phyloP scores from a whole-genome alignment of 1,140 invertebrate genomes.

The Mercenaria mercenaria region DNA sequence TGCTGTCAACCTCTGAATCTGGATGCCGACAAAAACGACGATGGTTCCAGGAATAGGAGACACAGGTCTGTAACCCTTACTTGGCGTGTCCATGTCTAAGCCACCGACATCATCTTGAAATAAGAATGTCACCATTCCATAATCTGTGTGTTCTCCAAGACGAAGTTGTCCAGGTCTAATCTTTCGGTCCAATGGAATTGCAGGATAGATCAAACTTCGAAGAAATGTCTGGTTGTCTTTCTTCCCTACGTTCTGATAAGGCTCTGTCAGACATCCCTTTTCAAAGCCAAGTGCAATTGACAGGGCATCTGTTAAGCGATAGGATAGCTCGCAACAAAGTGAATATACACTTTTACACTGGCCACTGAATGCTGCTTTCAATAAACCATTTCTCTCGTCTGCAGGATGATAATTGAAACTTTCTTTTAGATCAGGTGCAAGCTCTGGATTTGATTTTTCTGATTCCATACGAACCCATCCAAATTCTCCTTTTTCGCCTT shows the following conservation, averaged over 20 bases:
- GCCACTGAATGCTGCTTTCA: slow-evolving; percentile 18
- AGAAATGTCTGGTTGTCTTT: slow-evolving; percentile 20
- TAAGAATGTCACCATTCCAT: slow-evolving; percentile 91
- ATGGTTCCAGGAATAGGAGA: slow-evolving; percentile 58
- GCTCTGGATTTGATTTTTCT: slow-evolving; percentile 38
- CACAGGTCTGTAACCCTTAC: slow-evolving; percentile 55
- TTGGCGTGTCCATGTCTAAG: slow-evolving; percentile 80
- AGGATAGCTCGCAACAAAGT: slow-evolving; percentile 4
- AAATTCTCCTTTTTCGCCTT: slow-evolving; percentile 35
- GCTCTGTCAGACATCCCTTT: background rate
- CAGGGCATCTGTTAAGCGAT: slow-evolving; percentile 61
- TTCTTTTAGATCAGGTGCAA: slow-evolving; percentile 51
- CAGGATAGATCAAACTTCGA: slow-evolving; percentile 39
- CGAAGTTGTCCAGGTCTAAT: slow-evolving; percentile 87
- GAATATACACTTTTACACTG: slow-evolving; percentile 21
- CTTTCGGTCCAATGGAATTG: background rate
- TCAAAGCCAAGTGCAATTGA: slow-evolving; percentile 62
- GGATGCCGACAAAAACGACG: slow-evolving; percentile 63
- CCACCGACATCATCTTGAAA: slow-evolving; percentile 88
- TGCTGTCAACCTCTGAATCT: slow-evolving; percentile 68
- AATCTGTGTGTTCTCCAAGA: slow-evolving; percentile 91
- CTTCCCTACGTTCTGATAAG: background rate
- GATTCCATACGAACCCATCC: slow-evolving; percentile 61
- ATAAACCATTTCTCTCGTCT: background rate
- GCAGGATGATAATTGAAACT: slow-evolving; percentile 41